Evolutionary conservation across 2,888 invertebrate species (phyloP), one percentile per base, ranked within the genome.

Genomic region (Sinodicranocentrus sp.): DNA sequence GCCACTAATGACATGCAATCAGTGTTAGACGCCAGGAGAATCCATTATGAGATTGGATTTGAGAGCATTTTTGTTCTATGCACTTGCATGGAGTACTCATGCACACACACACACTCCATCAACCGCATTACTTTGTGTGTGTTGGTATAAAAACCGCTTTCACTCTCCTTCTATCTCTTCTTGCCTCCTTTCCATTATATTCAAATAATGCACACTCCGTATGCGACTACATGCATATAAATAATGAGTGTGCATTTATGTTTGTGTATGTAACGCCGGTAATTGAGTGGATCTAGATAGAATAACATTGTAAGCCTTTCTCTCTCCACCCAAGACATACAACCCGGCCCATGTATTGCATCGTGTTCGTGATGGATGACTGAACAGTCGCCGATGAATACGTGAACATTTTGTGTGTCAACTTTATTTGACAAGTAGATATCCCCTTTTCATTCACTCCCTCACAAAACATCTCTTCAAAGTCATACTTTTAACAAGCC

Each of bases 1-100:
- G 87, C 88, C 87, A 88, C 88, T 89, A 88, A 89, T 89, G 88
- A 88, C 88, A 89, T 89, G 89, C 88, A 88, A 89, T 89, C 88
- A 89, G 87, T 86, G 88, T 84, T 87, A 88, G 88, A 89, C 88
- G 89, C 85, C 85, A 85, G 82, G 84, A 88, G 89, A 89, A 89
- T 89, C 87, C 87, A 87, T 88, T 88, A 89, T 88, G 87, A 88
- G 88, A 88, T 86, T 88, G 88, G 87, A 87, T 88, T 87, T 86
- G 86, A 86, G 86, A 84, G 54, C 80, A 71, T 84, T 85, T 79
- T 82, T 85, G 68, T 63, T 80, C 44, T 3, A 6, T 21, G 19
- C 59, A 5, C 59, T 3, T 19, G 33, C 5, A 25, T 48, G 63
- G 19, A 61, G 25, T 23, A n/a, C 43, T 23, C 21, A 25, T 17